phyloP scores from a whole-genome alignment of 37 sponge, comb jelly and placozoan species.

The Haliclona indistincta region DNA sequence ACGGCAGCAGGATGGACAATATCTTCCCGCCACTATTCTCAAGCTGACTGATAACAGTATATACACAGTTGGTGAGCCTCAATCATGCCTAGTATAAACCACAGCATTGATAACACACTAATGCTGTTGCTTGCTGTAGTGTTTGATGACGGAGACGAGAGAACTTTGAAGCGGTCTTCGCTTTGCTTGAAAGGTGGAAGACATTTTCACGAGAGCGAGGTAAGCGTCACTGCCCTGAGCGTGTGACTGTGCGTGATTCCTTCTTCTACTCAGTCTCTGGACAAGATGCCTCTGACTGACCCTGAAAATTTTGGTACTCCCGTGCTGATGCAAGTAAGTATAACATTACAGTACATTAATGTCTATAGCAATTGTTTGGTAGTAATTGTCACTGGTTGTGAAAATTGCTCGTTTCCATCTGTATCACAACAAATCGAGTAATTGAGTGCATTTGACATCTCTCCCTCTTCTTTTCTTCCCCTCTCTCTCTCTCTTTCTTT shows the following conservation, averaged over 20 bases:
- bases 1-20: conserved; percentile 65
- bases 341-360: neutral
- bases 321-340: conserved; percentile 48
- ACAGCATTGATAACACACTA: neutral
- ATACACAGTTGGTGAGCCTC: conserved; percentile 91
- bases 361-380: too few relatives aligned
- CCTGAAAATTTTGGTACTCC: conserved; percentile 91
- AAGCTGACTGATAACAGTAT: conserved; percentile 84
- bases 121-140: conserved; percentile 46
- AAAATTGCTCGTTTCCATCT: too few relatives aligned
- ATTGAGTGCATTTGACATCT: too few relatives aligned
- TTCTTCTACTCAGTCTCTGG: conserved; percentile 57
- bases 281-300: conserved; percentile 82
- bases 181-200: conserved; percentile 88
- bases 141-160: conserved; percentile 95
- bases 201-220: conserved; percentile 90
- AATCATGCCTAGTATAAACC: neutral
- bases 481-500: too few relatives aligned
- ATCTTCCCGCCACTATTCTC: conserved; percentile 47
- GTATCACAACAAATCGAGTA: too few relatives aligned
- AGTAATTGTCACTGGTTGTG: too few relatives aligned
- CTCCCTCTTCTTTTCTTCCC: too few relatives aligned
- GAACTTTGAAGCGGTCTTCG: conserved; percentile 77
- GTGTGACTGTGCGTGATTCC: too few relatives aligned
- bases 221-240: too few relatives aligned